Evolutionary conservation across 2,113 vertebrate genomes (phyloP).

Genomic region (Datnioides undecimradiatus): DNA sequence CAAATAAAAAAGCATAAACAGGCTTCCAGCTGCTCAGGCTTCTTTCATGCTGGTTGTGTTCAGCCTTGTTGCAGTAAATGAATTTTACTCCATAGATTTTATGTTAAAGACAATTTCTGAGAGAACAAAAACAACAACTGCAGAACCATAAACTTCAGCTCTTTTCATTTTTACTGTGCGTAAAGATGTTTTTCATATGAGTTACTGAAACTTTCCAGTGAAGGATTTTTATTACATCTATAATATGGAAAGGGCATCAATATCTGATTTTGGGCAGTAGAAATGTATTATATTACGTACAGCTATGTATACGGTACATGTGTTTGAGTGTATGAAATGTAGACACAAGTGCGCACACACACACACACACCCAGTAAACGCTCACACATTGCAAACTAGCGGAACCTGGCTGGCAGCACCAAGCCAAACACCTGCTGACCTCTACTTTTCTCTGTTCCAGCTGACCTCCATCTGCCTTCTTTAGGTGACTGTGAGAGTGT

Average conservation of each 20-base stretch:
- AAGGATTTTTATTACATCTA: not conserved
- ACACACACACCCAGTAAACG: not conserved
- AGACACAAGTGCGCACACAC: not conserved
- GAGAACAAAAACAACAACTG: not conserved
- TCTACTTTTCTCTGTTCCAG: constrained; percentile 38
- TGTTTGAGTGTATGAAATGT: not conserved
- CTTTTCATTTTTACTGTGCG: not conserved
- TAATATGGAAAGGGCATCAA: not conserved
- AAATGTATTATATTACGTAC: not conserved
- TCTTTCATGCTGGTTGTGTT: not conserved
- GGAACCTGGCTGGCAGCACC: constrained; percentile 32
- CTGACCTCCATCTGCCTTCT: constrained; percentile 65
- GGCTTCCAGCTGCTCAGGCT: too few relatives aligned
- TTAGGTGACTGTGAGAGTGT: constrained; percentile 34
- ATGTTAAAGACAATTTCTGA: not conserved
- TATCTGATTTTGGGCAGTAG: not conserved
- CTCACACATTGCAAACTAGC: not conserved
- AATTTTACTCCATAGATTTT: not conserved
- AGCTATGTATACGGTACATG: not conserved
- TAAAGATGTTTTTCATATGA: not conserved
- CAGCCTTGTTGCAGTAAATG: not conserved
- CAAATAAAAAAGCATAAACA: not conserved
- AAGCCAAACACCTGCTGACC: constrained; percentile 65
- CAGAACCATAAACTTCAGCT: too few relatives aligned
- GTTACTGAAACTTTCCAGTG: not conserved